Evolutionary conservation across 2,888 invertebrate species (phyloP).

Genomic region (Habrosyne pyritoides): DNA sequence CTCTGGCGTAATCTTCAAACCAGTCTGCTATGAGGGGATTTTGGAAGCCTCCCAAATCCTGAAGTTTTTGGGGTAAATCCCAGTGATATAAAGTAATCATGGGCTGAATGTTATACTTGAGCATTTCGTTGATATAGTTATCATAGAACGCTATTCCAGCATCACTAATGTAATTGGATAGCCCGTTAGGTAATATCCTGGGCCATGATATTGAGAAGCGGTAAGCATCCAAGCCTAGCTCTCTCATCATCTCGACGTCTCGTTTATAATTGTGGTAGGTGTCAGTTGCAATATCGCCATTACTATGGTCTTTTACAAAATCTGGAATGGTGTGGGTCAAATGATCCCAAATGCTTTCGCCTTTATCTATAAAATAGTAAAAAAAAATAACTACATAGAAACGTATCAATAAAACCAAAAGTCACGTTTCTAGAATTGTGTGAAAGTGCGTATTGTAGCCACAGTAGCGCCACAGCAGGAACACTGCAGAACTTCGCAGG

Average conservation of each 20-base stretch:
- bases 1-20: slow-evolving; percentile 72
- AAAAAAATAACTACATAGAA: neutral
- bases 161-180: slow-evolving; percentile 74
- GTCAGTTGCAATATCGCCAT: slow-evolving; percentile 84
- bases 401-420: too few relatives aligned
- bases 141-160: slow-evolving; percentile 86
- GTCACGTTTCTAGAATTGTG: too few relatives aligned
- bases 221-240: slow-evolving; percentile 73
- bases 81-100: slow-evolving; percentile 82
- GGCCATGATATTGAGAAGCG: slow-evolving; percentile 85
- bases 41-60: slow-evolving; percentile 78
- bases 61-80: slow-evolving; percentile 79
- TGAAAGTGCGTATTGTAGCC: too few relatives aligned
- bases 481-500: too few relatives aligned
- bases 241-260: slow-evolving; percentile 69
- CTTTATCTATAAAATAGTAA: slow-evolving; percentile 37
- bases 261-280: slow-evolving; percentile 83
- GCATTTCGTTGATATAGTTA: slow-evolving; percentile 83
- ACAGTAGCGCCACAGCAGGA: too few relatives aligned
- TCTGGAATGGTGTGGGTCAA: slow-evolving; percentile 45
- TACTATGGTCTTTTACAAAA: slow-evolving; percentile 55
- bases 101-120: slow-evolving; percentile 84
- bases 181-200: slow-evolving; percentile 83
- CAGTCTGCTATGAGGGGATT: slow-evolving; percentile 65
- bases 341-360: slow-evolving; percentile 56